phyloP scores from a whole-genome alignment of 2,113 vertebrate species.

The Dasyurus viverrinus region DNA sequence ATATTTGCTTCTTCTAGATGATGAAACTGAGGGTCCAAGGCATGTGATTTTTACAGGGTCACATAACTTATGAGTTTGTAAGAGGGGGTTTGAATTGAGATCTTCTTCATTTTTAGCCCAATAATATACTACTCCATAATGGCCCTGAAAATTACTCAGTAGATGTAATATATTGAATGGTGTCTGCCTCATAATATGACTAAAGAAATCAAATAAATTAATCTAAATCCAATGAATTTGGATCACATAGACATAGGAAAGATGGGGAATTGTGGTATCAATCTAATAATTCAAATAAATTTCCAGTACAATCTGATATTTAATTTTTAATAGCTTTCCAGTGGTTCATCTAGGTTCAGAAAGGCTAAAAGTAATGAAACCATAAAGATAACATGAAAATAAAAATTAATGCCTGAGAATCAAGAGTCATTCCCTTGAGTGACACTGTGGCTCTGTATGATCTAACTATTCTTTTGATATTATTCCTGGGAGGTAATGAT shows the following conservation, averaged over 20 bases:
- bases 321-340: not conserved
- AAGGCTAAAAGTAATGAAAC: not conserved
- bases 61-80: not conserved
- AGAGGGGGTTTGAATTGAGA: not conserved
- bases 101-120: not conserved
- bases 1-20: not conserved
- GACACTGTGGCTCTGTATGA: not conserved
- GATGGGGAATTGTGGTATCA: not conserved
- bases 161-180: not conserved
- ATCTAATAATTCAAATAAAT: not conserved
- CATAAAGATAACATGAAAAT: not conserved
- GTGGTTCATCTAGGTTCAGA: conserved; percentile 20
- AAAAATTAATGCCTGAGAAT: not conserved
- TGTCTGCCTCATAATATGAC: not conserved
- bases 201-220: not conserved
- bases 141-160: not conserved
- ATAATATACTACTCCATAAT: not conserved
- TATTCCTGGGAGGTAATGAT: not conserved
- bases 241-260: not conserved
- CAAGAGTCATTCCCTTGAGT: not conserved
- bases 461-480: not conserved
- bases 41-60: not conserved
- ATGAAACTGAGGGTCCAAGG: not conserved
- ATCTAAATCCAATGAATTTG: not conserved
- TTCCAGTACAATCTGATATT: not conserved